Base-by-base conservation (phyloP, 2,888 invertebrate species). In the Dolichomitus sp. region DNA sequence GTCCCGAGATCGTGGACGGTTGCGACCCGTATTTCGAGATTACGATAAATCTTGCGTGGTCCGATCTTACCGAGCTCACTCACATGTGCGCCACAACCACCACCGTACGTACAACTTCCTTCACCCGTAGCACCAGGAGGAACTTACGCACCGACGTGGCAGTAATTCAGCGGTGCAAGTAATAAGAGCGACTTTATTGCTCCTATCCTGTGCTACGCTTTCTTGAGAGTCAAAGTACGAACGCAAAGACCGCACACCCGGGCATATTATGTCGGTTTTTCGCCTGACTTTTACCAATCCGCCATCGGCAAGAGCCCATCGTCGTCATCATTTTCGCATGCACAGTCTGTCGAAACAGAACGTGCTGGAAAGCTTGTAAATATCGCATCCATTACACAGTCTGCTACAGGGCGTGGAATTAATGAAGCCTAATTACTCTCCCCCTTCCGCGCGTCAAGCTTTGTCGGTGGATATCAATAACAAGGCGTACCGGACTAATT, bases 161-260 rank as follows among this genome's bases (percentile, higher is more conserved):
- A 48, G 65, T 59, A 82, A 79, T 82, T 82, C 74, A 78, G 45
- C 65, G 50, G 27, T 52, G 57, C 57, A 54, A 59, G 66, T 76
- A 83, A 83, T 79, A 79, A 75, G 70, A 79, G 75, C 45, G 76
- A 76, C 75, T 80, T 79, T 83, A 80, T 80, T 76, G 75, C 77
- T 48, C 59, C 63, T 77, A 45, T 37, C 48, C 68, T 63, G 45
- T 50, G 37, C 79, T 50, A 40, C 23, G 66, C 70, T 52, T 23
- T 42, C 33, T 61, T 40, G 57, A 65, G 48, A 30, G 48, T 45
- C 23, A 37, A 14, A 17, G 27, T 23, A n/a, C 6, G 30, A 57
- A 70, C n/a, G 52, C n/a, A n/a, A 14, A 11, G 4, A 19, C 37
- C 30, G 7, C 7, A 12, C 23, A 2, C 9, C 45, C 17, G n/a